Base-by-base conservation (phyloP, 1,140 invertebrate genomes). In the Leptoteleia sp. region DNA sequence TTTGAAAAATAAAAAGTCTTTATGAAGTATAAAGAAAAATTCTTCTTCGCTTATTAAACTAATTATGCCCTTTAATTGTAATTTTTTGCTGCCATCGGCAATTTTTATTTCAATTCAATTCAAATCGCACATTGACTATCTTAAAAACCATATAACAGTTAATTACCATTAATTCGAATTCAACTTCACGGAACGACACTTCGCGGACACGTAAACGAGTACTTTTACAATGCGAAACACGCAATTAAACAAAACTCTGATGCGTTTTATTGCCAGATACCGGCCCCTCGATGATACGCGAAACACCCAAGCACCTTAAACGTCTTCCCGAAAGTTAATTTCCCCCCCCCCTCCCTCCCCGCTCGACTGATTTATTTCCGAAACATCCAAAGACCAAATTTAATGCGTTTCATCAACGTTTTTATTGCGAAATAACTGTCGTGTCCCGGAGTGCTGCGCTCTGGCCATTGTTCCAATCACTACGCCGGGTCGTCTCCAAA, bases 351-450 rank as follows among this genome's bases (percentile, higher is more conserved):
- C 50, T 50, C 31, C 13, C 8, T n/a, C n/a, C n/a, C n/a, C n/a
- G n/a, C n/a, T n/a, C 27, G 47, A 35, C 57, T 65, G 61, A 65
- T 75, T 75, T 75, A 75, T 75, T 61, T 65, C 12, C 29, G 37
- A 33, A 65, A 59, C 50, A 55, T 65, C 50, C 42, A 73, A 64
- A 57, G 70, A 65, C 33, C 59, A 48, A 50, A 42, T 47, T 65
- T 70, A 65, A 71, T 65, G 52, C 40, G 40, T 71, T 77, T 77
- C 65, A 77, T 71, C 52, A 71, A 13, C 40, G 27, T 65, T 77
- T 76, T 77, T 77, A 77, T 71, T 71, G 22, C 65, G 52, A 71
- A 77, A 70, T 77, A 77, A 77, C 65, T 71, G 65, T 71, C 65
- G 57, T 65, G 45, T 48, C 43, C 47, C 42, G 35, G 6, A 29